Evolutionary conservation across 2,888 invertebrate genomes (phyloP), one percentile per base, ranked within the genome.

Genomic region (Ephialtes manifestator): DNA sequence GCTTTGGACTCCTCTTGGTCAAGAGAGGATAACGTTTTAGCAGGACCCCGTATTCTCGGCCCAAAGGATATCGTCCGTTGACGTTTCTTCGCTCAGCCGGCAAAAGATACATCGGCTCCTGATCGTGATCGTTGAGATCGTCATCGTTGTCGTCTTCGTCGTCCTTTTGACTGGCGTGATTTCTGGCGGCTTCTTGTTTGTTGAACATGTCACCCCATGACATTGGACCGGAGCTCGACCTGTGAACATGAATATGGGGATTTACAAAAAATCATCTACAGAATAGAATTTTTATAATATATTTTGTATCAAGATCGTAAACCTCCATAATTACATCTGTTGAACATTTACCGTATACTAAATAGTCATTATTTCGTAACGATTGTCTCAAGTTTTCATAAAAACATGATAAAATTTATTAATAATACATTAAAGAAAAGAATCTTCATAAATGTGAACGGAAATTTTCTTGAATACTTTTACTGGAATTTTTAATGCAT

Each of bases 1-100:
- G 87, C 70, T 92, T 93, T 1, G 93, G 90, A 65, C 94, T 94
- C 60, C 94, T 90, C 78, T 94, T 94, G 4, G 92, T 86, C 4
- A 94, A 87, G 0, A 65, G n/a, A 4, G 93, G 92, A 79, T 91
- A 94, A 5, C 92, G 90, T 70, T 93, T 94, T 18, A 85, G 68
- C 43, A 90, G 43, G 28, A 87, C 90, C 4, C 88, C 87, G 67
- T 93, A 93, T 4, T 93, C 92, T 0, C 89, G 90, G 4, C 90
- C 92, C 2, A 92, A 68, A 0, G 93, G 93, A 83, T 90, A 93
- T 24, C 93, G 88, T 2, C 88, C 91, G 35, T 93, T 93, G 3
- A 92, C 92, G 63, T 92, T 93, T 46, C 92, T 89, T 3, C 91
- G 89, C 46, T 91, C 86, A 0, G 87, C 81, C 20, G 89, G 86